Percentiles rank a stretch among this genome's conserved stretches.
phyloP scores from a whole-genome alignment of 1,140 invertebrate species.

The Sycophila sp. region DNA sequence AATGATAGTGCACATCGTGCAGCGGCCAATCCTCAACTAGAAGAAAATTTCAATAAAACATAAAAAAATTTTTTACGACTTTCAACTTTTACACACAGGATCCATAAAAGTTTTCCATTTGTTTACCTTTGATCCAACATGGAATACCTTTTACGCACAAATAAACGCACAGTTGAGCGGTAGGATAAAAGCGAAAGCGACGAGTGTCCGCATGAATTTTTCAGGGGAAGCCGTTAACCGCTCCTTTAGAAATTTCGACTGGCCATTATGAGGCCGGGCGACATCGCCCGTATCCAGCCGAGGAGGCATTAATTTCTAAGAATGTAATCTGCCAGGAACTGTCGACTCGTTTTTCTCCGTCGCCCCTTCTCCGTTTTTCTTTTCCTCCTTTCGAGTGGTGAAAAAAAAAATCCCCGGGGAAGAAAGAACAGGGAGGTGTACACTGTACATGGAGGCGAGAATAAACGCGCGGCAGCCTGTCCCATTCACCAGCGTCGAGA shows the following conservation, averaged over 20 bases:
- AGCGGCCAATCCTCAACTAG: too few species aligned
- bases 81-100: too few species aligned
- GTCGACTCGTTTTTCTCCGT: neutral
- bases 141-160: too few species aligned
- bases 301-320: constrained; percentile 55
- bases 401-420: neutral
- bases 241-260: constrained; percentile 51
- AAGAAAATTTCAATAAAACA: too few species aligned
- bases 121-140: too few species aligned
- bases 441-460: neutral
- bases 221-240: constrained; percentile 54
- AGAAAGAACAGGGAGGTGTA: too few species aligned
- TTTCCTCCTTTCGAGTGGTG: neutral
- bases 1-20: too few species aligned
- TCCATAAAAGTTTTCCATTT: too few species aligned
- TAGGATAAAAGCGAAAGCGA: neutral
- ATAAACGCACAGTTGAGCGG: neutral
- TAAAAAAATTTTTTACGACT: too few species aligned
- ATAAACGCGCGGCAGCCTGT: neutral
- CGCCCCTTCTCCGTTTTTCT: neutral
- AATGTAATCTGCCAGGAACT: constrained; percentile 48
- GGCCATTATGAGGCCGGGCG: constrained; percentile 46
- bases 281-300: constrained; percentile 41
- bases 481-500: neutral
- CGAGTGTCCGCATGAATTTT: constrained; percentile 56